Evolutionary conservation across 2,113 vertebrate species (phyloP).

Genomic region (Bettongia penicillata): DNA sequence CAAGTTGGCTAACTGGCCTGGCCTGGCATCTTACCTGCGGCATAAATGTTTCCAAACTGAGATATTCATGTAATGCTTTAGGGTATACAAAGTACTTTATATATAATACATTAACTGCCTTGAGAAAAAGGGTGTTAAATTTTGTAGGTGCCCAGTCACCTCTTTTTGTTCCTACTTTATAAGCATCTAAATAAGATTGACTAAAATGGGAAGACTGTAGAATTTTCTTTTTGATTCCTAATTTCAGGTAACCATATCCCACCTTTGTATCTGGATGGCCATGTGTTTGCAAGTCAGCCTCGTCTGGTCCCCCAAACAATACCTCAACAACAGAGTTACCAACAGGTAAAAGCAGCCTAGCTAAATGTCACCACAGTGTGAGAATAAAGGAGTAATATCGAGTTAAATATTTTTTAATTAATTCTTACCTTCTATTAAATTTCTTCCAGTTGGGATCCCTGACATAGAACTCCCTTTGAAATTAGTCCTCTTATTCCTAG

Average conservation of each 20-base stretch:
- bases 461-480: not conserved
- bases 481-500: not conserved
- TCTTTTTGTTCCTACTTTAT: not conserved
- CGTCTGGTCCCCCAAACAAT: conserved; percentile 95
- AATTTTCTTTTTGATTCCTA: not conserved
- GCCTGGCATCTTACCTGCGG: not conserved
- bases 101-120: not conserved
- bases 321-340: conserved; percentile 98
- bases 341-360: conserved; percentile 87
- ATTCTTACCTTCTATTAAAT: not conserved
- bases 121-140: not conserved
- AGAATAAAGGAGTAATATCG: rapidly evolving
- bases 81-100: not conserved
- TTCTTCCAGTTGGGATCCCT: not conserved
- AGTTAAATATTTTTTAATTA: rapidly evolving
- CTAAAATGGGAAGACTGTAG: not conserved
- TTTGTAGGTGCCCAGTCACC: not conserved
- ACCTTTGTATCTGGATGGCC: conserved; percentile 96
- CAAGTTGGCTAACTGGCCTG: not conserved
- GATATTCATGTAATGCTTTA: not conserved
- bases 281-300: conserved; percentile 96
- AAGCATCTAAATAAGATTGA: not conserved
- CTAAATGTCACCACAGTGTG: rapidly evolving
- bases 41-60: not conserved
- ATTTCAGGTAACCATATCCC: conserved; percentile 94